Conservation (phyloP, 1,140 invertebrate species). For the Mya arenaria region DNA sequence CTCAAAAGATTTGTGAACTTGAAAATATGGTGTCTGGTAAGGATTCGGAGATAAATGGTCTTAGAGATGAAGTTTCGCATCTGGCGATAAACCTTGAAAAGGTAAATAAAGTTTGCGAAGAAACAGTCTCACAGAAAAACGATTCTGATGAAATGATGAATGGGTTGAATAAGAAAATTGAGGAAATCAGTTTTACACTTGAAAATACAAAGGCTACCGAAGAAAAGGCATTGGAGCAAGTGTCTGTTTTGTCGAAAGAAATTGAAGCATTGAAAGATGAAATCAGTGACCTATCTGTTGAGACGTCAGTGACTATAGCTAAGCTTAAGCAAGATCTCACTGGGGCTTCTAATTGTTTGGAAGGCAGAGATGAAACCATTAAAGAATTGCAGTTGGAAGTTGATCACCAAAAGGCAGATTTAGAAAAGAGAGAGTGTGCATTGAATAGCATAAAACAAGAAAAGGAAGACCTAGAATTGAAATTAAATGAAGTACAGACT, state of each 20-base stretch:
- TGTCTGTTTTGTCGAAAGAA: slow-evolving; percentile 22
- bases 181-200: slow-evolving; percentile 27
- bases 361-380: slow-evolving; percentile 19
- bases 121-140: neutral
- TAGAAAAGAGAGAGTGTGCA: neutral
- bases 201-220: neutral
- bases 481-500: neutral
- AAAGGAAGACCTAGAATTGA: neutral
- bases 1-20: slow-evolving; percentile 14
- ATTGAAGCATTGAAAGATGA: slow-evolving; percentile 28
- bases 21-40: neutral
- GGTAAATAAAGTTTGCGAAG: neutral
- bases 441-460: neutral
- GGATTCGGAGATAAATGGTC: neutral
- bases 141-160: neutral
- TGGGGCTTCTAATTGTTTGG: slow-evolving; percentile 16
- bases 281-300: slow-evolving; percentile 5
- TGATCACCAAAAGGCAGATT: slow-evolving; percentile 7
- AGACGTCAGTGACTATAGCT: neutral
- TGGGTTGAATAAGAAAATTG: neutral
- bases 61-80: neutral
- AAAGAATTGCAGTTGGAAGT: slow-evolving; percentile 15
- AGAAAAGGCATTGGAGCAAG: neutral
- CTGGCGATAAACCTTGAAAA: neutral
- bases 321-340: neutral